These are phyloP conservation scores for Anastrepha ludens DNA, from an alignment of 1,140 invertebrate species.

Conservation along the genomic window DNA sequence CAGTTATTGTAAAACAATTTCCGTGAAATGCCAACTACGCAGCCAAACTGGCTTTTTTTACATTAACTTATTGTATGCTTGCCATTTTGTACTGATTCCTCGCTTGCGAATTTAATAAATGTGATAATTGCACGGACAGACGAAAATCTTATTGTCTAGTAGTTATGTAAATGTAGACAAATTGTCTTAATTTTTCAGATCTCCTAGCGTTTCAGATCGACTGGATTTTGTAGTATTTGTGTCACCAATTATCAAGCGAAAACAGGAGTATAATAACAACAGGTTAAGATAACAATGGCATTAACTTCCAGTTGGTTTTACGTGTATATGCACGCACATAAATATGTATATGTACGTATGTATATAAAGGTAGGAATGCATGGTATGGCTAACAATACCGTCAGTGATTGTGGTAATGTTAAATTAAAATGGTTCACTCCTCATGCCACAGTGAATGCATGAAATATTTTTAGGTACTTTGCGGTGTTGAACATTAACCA, in stretches of 20 bases:
- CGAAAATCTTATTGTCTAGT: background rate
- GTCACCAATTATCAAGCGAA: slow-evolving; percentile 34
- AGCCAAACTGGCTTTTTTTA: no score
- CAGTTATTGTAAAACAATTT: no score
- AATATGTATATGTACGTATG: background rate
- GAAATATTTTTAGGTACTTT: slow-evolving; percentile 16
- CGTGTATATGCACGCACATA: background rate
- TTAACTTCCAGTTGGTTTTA: background rate
- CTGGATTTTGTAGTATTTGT: slow-evolving; percentile 37
- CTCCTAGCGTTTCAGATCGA: background rate
- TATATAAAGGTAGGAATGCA: background rate
- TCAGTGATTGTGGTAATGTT: slow-evolving; percentile 15
- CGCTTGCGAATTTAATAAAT: no score
- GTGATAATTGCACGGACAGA: no score
- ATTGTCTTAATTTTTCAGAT: slow-evolving; percentile 13
- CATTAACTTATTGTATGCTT: no score
- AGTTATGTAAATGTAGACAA: background rate
- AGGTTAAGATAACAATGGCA: slow-evolving; percentile 48
- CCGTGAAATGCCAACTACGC: no score
- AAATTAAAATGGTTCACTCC: slow-evolving; percentile 51
- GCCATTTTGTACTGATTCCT: no score
- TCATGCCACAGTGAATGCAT: slow-evolving; percentile 14
- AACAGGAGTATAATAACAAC: slow-evolving; percentile 36
- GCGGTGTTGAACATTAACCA: slow-evolving; percentile 33
- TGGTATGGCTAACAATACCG: background rate